Base-by-base conservation (phyloP, 2,797 vertebrate species). In the Clarias fuscus region DNA sequence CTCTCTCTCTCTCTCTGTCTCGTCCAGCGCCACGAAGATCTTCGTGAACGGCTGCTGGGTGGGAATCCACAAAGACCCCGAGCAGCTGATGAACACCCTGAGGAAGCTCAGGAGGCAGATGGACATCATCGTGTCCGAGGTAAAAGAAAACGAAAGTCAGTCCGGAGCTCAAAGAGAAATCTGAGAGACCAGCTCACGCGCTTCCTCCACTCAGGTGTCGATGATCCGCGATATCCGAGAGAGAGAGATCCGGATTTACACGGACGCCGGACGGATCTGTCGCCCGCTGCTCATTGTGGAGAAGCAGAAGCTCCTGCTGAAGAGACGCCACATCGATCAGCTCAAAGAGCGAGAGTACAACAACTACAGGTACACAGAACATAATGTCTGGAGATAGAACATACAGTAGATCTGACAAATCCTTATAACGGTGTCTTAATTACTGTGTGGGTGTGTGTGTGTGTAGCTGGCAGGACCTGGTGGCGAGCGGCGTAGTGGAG, bases 31-130 rank as follows among this genome's bases (percentile, higher is more conserved):
- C 86, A 99, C 98, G 0, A 99, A 99, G 93, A 99, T 99, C 92
- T 99, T 99, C 92, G 98, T 99, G 87, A 99, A 99, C 0, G 98
- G 98, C 87, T 99, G 98, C 92, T 99, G 98, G 98, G 98, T 99
- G 13, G 98, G 98, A 62, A 99, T 99, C 92, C 98, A 99, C 93
- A 99, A 99, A 94, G 98, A 99, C 91, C 98, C 98, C 0, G 98
- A 99, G 87, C 98, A 99, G 82, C 95, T 99, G 89, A 99, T 99
- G 98, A 99, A 99, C 91, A 99, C 98, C 0, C 93, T 99, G 65
- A 94, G 98, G 90, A 99, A 99, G 83, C 93, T 99, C 4, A 95
- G 98, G 75, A 95, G 98, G 85, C 98, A 99, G 93, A 99, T 99
- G 98, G 98, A 99, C 93, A 99, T 99, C 92, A 99, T 99, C 27